Evolutionary conservation across 2,888 invertebrate genomes (phyloP).

Genomic region (Cryptus viduatorius): DNA sequence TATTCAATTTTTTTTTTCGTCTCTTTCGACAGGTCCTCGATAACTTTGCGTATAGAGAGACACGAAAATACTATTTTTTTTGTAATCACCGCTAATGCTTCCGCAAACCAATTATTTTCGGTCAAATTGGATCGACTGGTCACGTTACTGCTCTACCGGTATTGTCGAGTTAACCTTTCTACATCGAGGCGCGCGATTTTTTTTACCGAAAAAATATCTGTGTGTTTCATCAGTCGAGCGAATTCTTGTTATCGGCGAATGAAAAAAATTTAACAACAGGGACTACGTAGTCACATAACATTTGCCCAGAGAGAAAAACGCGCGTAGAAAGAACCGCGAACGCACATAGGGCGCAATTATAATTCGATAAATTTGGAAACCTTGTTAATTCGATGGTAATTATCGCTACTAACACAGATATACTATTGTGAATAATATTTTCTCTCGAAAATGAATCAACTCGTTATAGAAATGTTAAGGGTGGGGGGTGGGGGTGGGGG

Average conservation of each 20-base stretch:
- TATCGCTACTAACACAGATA: background rate
- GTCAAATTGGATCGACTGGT: conserved; percentile 58
- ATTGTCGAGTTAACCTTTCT: conserved; percentile 31
- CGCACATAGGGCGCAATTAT: conserved; percentile 34
- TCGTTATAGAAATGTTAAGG: background rate
- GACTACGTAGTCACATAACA: background rate
- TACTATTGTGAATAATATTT: conserved; percentile 25
- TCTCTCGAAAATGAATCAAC: conserved; percentile 4
- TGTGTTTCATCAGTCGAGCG: conserved; percentile 52
- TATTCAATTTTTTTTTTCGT: background rate
- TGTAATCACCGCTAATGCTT: conserved; percentile 58
- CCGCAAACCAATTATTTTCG: conserved; percentile 62
- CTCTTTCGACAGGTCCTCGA: conserved; percentile 12
- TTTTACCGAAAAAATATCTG: conserved; percentile 37
- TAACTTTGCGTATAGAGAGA: conserved; percentile 36
- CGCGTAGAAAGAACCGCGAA: background rate
- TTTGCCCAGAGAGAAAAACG: conserved; percentile 4
- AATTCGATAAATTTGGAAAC: conserved; percentile 9
- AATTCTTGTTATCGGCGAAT: conserved; percentile 21
- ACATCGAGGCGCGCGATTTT: background rate
- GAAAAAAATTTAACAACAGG: conserved; percentile 51
- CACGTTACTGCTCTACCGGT: background rate
- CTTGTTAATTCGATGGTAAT: conserved; percentile 44
- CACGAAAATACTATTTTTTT: conserved; percentile 33
- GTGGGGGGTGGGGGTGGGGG: background rate